Conservation (phyloP, 1,140 invertebrate genomes). For the Eriosoma lanigerum region DNA sequence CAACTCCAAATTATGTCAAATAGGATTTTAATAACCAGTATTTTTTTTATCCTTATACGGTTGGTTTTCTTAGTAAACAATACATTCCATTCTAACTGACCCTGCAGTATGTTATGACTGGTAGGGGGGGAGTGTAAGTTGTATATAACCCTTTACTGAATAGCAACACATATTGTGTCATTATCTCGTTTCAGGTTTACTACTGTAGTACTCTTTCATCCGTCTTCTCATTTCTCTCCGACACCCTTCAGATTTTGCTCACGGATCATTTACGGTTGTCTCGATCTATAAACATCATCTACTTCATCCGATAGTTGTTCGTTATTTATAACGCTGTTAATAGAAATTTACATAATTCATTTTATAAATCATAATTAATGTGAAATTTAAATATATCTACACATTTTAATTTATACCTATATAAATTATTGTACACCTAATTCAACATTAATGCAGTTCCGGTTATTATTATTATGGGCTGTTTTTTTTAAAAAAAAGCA, state of each 20-base stretch:
- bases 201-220: background rate
- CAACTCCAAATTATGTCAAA: background rate
- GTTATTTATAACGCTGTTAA: background rate
- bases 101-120: background rate
- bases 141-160: background rate
- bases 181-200: background rate
- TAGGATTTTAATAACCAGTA: conserved; percentile 4
- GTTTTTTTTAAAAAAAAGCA: background rate
- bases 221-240: background rate
- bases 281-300: background rate
- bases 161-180: background rate
- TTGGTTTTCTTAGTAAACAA: background rate
- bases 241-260: background rate
- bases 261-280: background rate
- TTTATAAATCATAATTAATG: background rate
- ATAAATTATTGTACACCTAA: background rate
- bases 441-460: conserved; percentile 12
- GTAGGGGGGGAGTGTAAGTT: background rate
- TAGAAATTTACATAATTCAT: background rate
- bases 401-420: background rate
- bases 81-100: conserved; percentile 6
- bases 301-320: conserved; percentile 30
- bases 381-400: background rate
- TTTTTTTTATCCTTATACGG: background rate
- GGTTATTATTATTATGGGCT: background rate